Evolutionary conservation across 2,888 invertebrate genomes (phyloP).

Genomic region (Carpatolechia fugitivella): DNA sequence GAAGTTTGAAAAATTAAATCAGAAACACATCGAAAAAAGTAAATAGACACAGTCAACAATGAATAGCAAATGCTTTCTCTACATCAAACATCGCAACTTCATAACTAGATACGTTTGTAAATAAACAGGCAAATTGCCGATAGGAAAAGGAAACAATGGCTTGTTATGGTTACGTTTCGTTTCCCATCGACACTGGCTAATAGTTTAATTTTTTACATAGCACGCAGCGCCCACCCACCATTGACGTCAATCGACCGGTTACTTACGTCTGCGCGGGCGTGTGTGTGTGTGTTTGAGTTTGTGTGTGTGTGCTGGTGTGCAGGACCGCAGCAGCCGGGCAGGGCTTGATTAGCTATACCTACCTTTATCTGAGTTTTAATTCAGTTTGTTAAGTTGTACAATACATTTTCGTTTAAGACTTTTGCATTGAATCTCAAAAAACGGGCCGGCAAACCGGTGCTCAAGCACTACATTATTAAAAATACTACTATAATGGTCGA

Average conservation of each 20-base stretch:
- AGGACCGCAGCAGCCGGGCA: constrained; percentile 33
- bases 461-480: no score
- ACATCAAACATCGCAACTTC: not conserved
- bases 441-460: no score
- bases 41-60: no score
- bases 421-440: no score
- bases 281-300: constrained; percentile 33
- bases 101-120: not conserved
- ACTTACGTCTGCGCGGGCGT: constrained; percentile 33
- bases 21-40: no score
- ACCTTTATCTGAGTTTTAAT: no score
- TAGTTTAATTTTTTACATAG: constrained; percentile 68
- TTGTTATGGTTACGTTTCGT: constrained; percentile 57
- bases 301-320: no score
- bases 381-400: no score
- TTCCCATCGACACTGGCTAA: constrained; percentile 66
- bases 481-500: no score
- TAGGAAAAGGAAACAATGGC: constrained; percentile 54
- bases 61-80: no score
- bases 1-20: no score
- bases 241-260: constrained; percentile 75
- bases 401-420: no score
- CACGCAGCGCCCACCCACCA: constrained; percentile 56
- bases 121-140: constrained; percentile 29
- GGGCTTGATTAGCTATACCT: constrained; percentile 11